Percentiles rank a stretch among this genome's conserved stretches.
Evolutionary conservation across 2,113 vertebrate genomes (phyloP).

Genomic region (Benitochromis conjunctus): DNA sequence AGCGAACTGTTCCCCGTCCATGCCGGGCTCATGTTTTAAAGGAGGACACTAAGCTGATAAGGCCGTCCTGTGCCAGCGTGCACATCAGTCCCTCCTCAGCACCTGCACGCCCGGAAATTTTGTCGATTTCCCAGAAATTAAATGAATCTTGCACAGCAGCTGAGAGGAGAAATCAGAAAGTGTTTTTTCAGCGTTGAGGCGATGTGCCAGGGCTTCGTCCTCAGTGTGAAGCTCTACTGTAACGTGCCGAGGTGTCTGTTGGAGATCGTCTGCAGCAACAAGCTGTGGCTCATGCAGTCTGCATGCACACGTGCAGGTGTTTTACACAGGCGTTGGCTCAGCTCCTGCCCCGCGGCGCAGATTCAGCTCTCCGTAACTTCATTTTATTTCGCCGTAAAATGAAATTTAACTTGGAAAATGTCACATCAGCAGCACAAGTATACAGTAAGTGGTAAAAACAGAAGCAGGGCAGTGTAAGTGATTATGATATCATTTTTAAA

Average conservation of each 20-base stretch:
- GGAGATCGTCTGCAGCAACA: not conserved
- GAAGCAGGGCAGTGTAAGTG: not conserved
- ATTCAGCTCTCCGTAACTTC: not conserved
- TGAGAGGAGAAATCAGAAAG: not conserved
- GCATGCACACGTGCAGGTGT: not conserved
- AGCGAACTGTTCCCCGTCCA: not conserved
- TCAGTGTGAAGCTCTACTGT: not conserved
- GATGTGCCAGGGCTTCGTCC: not conserved
- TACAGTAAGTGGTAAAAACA: accelerated
- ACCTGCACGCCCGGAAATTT: not conserved
- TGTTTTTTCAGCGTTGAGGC: not conserved
- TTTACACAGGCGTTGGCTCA: not conserved
- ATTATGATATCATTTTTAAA: not conserved
- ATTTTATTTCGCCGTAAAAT: not conserved
- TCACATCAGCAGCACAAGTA: accelerated
- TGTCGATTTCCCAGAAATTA: not conserved
- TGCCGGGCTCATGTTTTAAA: not conserved
- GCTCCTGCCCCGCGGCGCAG: not conserved
- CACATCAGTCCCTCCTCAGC: not conserved
- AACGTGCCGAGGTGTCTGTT: accelerated
- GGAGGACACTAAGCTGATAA: not conserved
- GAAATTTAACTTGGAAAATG: not conserved
- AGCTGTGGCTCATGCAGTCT: not conserved
- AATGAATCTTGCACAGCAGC: not conserved
- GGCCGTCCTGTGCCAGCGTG: not conserved